Percentiles rank a stretch among this genome's conserved stretches.
phyloP scores from a whole-genome alignment of 1,140 invertebrate species.

The Globodera rostochiensis region DNA sequence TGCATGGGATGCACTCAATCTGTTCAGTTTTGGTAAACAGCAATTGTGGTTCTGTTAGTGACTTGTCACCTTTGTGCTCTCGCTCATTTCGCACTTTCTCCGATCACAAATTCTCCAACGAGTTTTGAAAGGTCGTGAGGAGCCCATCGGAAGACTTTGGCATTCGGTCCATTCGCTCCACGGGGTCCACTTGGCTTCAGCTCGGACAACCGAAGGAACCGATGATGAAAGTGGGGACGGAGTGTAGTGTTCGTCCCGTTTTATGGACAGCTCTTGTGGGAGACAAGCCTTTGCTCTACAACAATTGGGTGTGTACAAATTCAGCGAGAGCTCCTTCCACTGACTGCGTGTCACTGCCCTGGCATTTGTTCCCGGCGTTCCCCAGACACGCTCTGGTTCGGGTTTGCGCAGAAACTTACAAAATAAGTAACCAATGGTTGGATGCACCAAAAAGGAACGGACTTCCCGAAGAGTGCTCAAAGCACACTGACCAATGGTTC shows the following conservation, averaged over 20 bases:
- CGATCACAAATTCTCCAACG: constrained; percentile 29
- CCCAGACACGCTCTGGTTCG: constrained; percentile 22
- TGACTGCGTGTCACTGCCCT: constrained; percentile 21
- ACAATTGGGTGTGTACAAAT: not conserved
- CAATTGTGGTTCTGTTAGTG: not conserved
- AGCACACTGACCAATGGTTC: constrained; percentile 25
- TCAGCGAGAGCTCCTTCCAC: not conserved
- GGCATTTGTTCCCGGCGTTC: not conserved
- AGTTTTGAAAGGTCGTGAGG: constrained; percentile 2
- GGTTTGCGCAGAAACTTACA: constrained; percentile 26
- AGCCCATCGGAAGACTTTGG: not conserved
- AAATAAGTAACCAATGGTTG: not conserved
- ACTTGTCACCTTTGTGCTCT: not conserved
- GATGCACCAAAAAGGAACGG: not conserved
- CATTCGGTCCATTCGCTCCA: constrained; percentile 34
- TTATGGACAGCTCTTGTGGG: not conserved
- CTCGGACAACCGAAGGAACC: not conserved
- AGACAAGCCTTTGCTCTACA: not conserved
- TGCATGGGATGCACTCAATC: constrained; percentile 13
- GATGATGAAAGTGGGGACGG: not conserved
- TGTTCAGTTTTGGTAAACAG: not conserved
- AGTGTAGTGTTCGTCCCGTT: not conserved
- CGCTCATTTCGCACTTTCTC: constrained; percentile 20
- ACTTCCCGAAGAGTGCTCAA: constrained; percentile 18
- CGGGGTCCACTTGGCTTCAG: constrained; percentile 13